Percentiles rank a stretch among this genome's conserved stretches.
These are phyloP conservation scores for Laticauda colubrina DNA, from an alignment of 2,113 vertebrate genomes.

Conservation along the genomic window DNA sequence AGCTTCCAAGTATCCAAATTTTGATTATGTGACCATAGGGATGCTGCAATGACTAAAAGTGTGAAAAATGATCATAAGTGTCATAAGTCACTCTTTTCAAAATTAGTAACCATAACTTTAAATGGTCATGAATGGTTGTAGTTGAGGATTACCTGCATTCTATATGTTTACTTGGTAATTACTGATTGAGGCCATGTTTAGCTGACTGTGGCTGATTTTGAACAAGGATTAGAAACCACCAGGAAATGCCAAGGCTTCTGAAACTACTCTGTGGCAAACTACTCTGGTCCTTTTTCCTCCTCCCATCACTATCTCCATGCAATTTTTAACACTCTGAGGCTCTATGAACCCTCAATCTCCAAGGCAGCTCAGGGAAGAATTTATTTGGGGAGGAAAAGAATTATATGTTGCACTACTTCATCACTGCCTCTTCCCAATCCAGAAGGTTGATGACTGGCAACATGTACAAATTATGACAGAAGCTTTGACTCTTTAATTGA, in stretches of 20 bases:
- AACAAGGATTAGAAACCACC: not conserved
- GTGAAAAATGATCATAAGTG: not conserved
- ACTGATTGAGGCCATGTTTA: not conserved
- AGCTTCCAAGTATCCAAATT: not conserved
- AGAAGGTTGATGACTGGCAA: not conserved
- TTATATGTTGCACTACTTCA: not conserved
- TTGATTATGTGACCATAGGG: not conserved
- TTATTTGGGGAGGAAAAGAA: not conserved
- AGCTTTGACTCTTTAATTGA: not conserved
- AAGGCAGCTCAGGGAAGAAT: not conserved
- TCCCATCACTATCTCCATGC: not conserved
- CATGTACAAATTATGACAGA: not conserved
- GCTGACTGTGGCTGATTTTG: not conserved
- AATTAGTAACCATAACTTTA: too few relatives aligned
- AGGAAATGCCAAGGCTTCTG: not conserved
- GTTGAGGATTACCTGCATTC: not conserved
- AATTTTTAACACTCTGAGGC: not conserved
- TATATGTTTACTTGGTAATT: not conserved
- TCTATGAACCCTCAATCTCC: not conserved
- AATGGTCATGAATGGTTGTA: not conserved
- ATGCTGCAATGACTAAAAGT: not conserved
- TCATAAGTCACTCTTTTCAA: not conserved
- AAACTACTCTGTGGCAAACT: not conserved
- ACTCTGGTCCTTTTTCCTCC: not conserved
- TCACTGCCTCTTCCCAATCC: not conserved